A percentile compares a stretch with the other conserved stretches of the same genome.
These are phyloP conservation scores for Stegastes partitus DNA, from an alignment of 2,113 vertebrate genomes.

Conservation along the genomic window DNA sequence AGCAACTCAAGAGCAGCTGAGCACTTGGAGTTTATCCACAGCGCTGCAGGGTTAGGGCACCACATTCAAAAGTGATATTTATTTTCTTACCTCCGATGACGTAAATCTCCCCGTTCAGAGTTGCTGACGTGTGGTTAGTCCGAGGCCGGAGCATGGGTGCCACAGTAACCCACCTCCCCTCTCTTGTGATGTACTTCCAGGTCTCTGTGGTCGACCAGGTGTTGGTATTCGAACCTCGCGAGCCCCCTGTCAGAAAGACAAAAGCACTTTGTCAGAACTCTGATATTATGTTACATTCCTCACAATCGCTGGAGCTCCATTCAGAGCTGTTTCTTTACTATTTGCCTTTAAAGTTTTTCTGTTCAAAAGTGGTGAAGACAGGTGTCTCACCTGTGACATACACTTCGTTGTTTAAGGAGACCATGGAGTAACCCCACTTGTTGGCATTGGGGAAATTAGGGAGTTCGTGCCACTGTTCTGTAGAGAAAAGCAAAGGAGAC, in stretches of 20 bases:
- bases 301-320: neutral
- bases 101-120: constrained; percentile 95
- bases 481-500: constrained; percentile 36
- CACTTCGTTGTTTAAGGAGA: constrained; percentile 91
- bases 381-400: constrained; percentile 92
- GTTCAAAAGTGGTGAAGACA: neutral
- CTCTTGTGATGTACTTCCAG: constrained; percentile 92
- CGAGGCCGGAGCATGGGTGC: constrained; percentile 93
- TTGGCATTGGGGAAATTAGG: constrained; percentile 96
- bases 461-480: constrained; percentile 92
- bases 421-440: constrained; percentile 97
- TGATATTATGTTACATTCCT: constrained; percentile 37
- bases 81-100: constrained; percentile 91
- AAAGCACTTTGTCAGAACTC: constrained; percentile 31
- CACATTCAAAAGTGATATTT: constrained; percentile 36
- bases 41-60: constrained; percentile 39
- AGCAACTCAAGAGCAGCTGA: constrained; percentile 22
- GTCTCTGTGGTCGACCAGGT: constrained; percentile 96
- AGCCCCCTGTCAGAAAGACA: constrained; percentile 87
- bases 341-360: neutral
- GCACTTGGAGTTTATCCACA: constrained; percentile 9
- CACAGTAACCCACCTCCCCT: constrained; percentile 89
- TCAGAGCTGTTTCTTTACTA: neutral
- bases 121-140: constrained; percentile 92
- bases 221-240: constrained; percentile 91